A percentile compares a stretch with the other conserved stretches of the same genome.
Evolutionary conservation across 2,113 vertebrate species (phyloP).

Genomic region (Sterna hirundo): DNA sequence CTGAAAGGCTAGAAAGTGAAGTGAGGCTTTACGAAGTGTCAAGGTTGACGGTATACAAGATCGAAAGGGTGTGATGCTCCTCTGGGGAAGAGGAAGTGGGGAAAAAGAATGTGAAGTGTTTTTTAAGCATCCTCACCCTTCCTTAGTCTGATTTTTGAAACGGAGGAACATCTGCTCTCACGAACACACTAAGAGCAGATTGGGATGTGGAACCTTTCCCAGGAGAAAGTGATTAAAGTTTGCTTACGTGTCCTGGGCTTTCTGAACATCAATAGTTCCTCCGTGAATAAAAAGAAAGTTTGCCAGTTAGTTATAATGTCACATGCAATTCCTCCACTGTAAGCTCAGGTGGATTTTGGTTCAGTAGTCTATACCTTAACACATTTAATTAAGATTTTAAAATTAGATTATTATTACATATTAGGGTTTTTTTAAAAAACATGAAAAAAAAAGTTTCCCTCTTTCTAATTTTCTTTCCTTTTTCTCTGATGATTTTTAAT

Average conservation of each 20-base stretch:
- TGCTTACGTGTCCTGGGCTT: not conserved
- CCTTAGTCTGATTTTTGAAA: not conserved
- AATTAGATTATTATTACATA: not conserved
- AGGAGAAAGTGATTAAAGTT: not conserved
- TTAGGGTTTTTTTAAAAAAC: not conserved
- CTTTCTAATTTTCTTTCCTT: not conserved
- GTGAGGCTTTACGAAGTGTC: not conserved
- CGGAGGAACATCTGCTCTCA: not conserved
- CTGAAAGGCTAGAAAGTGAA: constrained; percentile 18
- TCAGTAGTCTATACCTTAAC: not conserved
- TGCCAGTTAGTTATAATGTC: not conserved
- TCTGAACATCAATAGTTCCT: not conserved
- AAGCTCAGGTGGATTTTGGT: not conserved
- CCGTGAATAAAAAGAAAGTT: not conserved
- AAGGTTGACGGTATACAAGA: not conserved
- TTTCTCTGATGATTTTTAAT: not conserved
- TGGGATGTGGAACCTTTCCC: not conserved
- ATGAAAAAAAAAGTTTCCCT: not conserved
- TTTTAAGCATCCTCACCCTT: not conserved
- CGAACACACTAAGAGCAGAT: not conserved
- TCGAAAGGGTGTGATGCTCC: not conserved
- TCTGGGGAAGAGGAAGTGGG: not conserved
- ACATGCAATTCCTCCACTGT: not conserved
- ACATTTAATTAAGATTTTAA: not conserved
- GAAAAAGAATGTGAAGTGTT: not conserved